Conservation (phyloP, 2,888 invertebrate species). For the Eurois occulta region DNA sequence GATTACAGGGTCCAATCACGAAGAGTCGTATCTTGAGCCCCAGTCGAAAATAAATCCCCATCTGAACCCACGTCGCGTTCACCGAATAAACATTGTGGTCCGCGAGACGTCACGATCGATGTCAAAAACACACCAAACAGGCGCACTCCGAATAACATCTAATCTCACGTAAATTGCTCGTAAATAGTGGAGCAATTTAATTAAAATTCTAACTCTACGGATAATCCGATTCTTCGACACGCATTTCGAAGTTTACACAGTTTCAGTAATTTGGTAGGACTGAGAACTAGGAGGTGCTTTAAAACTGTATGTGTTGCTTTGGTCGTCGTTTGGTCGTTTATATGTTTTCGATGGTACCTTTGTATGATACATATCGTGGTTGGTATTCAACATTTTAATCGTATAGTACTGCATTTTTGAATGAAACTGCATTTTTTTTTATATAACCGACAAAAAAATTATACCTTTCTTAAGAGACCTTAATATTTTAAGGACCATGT, state of each 20-base stretch:
- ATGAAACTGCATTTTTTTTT: not conserved
- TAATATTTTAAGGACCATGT: not conserved
- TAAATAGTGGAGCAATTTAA: conserved; percentile 75
- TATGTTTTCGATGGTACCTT: not conserved
- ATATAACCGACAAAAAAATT: not conserved
- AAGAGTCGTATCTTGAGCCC: conserved; percentile 78
- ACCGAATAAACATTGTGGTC: conserved; percentile 83
- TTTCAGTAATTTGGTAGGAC: conserved; percentile 42
- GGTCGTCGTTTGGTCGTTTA: not conserved
- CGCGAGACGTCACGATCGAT: conserved; percentile 76
- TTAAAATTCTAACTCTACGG: conserved; percentile 74
- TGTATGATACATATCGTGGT: not conserved
- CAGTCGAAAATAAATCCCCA: conserved; percentile 82
- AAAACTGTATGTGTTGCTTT: conserved; percentile 16
- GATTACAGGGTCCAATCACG: conserved; percentile 81
- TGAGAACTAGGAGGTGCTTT: conserved; percentile 16
- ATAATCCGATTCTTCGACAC: conserved; percentile 69
- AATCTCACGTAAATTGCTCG: conserved; percentile 78
- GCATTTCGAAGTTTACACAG: conserved; percentile 59
- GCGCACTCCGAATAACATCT: conserved; percentile 73
- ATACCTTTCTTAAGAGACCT: not conserved
- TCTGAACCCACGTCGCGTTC: conserved; percentile 79
- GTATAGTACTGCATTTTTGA: not conserved
- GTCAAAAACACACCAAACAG: conserved; percentile 79
- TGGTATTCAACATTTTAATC: not conserved